These are phyloP conservation scores for Teleogryllus oceanicus DNA, from an alignment of 2,888 invertebrate species.

Conservation along the genomic window DNA sequence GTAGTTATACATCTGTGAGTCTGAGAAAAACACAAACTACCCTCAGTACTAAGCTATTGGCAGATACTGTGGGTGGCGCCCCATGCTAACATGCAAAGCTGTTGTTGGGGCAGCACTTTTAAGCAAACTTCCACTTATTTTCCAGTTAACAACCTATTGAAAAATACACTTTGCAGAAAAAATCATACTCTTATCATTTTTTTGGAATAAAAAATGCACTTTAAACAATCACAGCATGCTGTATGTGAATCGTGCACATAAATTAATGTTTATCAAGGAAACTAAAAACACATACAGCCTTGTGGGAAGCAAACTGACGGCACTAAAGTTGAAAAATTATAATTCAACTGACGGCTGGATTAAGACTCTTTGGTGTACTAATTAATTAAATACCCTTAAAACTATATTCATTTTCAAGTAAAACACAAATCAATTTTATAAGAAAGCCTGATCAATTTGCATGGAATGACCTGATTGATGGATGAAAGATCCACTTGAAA, in stretches of 20 bases:
- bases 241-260: neutral
- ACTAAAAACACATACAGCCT: constrained; percentile 19
- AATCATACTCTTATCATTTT: neutral
- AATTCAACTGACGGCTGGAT: neutral
- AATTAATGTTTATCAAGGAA: neutral
- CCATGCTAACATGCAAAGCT: neutral
- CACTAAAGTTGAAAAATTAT: constrained; percentile 12
- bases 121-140: neutral
- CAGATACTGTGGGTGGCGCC: neutral
- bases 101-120: neutral
- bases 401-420: too few species aligned
- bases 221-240: neutral
- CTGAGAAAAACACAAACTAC: neutral
- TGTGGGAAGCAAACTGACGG: constrained; percentile 24
- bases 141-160: neutral
- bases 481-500: too few species aligned
- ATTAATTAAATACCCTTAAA: neutral
- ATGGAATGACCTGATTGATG: too few species aligned
- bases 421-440: too few species aligned
- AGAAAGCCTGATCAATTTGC: too few species aligned
- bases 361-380: neutral
- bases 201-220: neutral
- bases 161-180: constrained; percentile 2
- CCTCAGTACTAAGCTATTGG: neutral
- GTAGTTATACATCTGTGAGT: too few species aligned